Evolutionary conservation across 1,140 invertebrate species (phyloP).

Genomic region (Dinothrombium tinctorium): DNA sequence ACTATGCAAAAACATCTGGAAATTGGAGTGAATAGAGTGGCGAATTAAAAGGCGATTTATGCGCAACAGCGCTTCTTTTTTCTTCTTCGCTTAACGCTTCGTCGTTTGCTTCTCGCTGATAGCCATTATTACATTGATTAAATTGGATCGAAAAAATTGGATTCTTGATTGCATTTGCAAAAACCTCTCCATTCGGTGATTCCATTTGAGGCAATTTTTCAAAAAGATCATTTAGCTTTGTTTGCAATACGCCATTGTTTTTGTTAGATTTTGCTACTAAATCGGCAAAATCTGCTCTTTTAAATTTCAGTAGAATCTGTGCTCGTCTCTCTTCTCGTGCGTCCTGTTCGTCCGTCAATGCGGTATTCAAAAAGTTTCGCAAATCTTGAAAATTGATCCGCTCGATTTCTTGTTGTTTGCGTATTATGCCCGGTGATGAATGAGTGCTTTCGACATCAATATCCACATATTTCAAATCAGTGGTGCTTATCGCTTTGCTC

Average conservation of each 20-base stretch:
- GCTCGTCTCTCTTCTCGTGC: constrained; percentile 40
- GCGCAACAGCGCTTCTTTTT: not conserved
- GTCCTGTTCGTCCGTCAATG: constrained; percentile 37
- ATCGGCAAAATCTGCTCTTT: constrained; percentile 62
- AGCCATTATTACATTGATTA: not conserved
- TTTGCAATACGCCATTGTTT: too few species aligned
- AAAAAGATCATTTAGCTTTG: constrained; percentile 32
- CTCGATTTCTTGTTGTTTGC: constrained; percentile 37
- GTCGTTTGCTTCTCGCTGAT: too few species aligned
- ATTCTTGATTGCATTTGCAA: not conserved
- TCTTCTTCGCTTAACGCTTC: not conserved
- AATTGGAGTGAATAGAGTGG: constrained; percentile 10
- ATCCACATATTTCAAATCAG: constrained; percentile 38
- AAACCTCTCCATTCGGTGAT: not conserved
- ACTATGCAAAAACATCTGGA: constrained; percentile 10
- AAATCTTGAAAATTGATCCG: constrained; percentile 63
- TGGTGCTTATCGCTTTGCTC: constrained; percentile 14
- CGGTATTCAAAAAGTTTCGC: constrained; percentile 55
- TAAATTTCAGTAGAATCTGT: constrained; percentile 54
- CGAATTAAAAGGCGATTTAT: not conserved
- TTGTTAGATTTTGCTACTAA: constrained; percentile 59
- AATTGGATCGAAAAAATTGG: constrained; percentile 5
- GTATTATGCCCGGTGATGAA: constrained; percentile 26
- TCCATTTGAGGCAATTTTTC: too few species aligned
- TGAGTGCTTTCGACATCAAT: constrained; percentile 37